Evolutionary conservation across 2,113 vertebrate genomes (phyloP), one percentile per base, ranked within the genome.

Genomic region (Rhombomys opimus): DNA sequence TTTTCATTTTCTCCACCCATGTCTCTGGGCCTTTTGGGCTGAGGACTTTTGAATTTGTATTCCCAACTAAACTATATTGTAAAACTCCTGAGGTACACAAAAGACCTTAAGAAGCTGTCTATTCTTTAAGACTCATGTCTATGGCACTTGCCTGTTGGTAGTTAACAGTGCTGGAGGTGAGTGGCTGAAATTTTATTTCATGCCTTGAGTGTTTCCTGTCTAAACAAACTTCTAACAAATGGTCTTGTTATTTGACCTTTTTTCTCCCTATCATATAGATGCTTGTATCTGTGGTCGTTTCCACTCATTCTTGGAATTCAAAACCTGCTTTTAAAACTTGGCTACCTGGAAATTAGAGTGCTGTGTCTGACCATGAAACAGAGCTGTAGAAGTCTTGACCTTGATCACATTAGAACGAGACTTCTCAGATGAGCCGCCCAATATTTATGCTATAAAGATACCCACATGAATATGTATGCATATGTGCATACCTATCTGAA

Each of bases 31-130:
- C 2, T 93, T 15, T 32, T 65, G 52, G 90, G 10, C 5, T 17
- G 13, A 70, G 32, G 18, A 77, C 7, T 87, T 91, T 61, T 57
- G 63, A 82, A 81, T 76, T 81, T 87, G 50, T 91, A 81, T 95
- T 61, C 35, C 30, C 30, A 95, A 54, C 6, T 54, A 81, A n/a
- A 9, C 9, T 52, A 41, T 11, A 7, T 59, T 72, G 18, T 57
- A 76, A 52, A 90, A 77, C 9, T 20, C 41, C 89, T 75, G 70
- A 59, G 13, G 6, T 5, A 50, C 2, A 35, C 67, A 38, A 32
- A 73, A 57, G n/a, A 46, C 11, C 10, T 63, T 22, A 63, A 57
- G 25, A 70, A 52, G 22, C 2, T 2, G 77, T 68, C 67, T 46
- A 14, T 38, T 78, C 32, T 70, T 68, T 72, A 65, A 25, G 32